Conservation (phyloP, 2,113 vertebrate genomes). For the Regulus satrapa region DNA sequence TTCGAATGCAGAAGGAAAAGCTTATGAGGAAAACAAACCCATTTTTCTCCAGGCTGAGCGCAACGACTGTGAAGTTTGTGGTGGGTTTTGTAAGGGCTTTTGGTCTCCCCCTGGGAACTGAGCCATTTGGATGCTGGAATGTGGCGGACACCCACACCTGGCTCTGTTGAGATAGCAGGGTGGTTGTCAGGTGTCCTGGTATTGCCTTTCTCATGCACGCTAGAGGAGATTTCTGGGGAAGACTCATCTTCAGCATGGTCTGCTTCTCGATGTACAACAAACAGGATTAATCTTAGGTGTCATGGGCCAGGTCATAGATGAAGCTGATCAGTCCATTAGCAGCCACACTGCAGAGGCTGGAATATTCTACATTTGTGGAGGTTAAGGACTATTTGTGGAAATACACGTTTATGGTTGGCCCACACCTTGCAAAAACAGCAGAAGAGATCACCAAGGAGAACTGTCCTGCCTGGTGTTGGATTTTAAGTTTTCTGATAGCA, state of each 20-base stretch:
- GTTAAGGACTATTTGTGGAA: background rate
- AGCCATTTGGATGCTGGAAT: background rate
- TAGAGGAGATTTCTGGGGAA: background rate
- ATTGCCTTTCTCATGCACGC: background rate
- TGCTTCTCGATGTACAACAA: background rate
- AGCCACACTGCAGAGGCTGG: background rate
- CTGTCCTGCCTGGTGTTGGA: background rate
- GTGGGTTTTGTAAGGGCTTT: background rate
- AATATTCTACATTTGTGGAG: background rate
- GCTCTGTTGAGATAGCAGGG: background rate
- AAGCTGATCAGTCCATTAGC: background rate
- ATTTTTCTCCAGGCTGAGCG: background rate
- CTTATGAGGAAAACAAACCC: background rate
- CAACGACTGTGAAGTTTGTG: background rate
- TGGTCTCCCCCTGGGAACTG: background rate
- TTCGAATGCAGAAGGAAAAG: background rate
- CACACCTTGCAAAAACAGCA: background rate
- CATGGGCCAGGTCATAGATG: background rate
- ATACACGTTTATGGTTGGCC: background rate
- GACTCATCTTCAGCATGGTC: background rate
- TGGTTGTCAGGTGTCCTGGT: background rate
- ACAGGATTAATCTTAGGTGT: background rate
- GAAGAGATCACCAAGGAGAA: background rate
- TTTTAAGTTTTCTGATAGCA: background rate
- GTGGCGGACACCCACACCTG: rapidly evolving